Evolutionary conservation across 1,140 invertebrate genomes (phyloP), one percentile per base, ranked within the genome.

Genomic region (Tachypleus tridentatus): DNA sequence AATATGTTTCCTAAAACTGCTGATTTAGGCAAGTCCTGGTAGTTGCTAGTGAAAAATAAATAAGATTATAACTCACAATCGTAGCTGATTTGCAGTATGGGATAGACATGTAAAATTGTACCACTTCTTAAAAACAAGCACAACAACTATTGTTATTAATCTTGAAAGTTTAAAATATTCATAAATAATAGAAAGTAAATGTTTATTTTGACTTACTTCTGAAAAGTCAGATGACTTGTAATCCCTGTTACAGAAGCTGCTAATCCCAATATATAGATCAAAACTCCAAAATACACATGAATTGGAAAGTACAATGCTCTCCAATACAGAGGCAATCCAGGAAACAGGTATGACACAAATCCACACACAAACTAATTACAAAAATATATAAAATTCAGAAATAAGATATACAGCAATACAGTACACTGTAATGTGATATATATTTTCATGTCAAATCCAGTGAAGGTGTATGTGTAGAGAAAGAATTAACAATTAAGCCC

Each of bases 221-320:
- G 58, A 67, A 86, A 91, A 10, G 88, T 74, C n/a, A 85, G 86
- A 77, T 93, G 91, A 76, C 95, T 91, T 6, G 83, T 85, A 4
- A 95, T 78, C n/a, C 92, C 92, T 69, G 87, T 79, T 4, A 93
- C 74, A 57, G 85, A 83, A 47, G 89, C 81, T 6, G 82, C 81
- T 57, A 86, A 79, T n/a, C 85, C 85, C 68, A 88, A 75, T 5
- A 86, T 75, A 72, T 93, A 91, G 57, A 87, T 85, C 57, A 82
- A 79, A 6, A 87, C 74, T 48, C 92, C 92, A 75, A 89, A 86
- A 71, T 85, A 88, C n/a, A 86, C 80, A 73, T 96, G 92, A 66
- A 89, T 77, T 4, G 91, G 91, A 79, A 95, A 80, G 68, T 88
- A 83, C 9, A 82, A 76, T 60, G 80, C 74, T 63, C 87, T 81